Evolutionary conservation across 2,113 vertebrate species (phyloP).

Genomic region (Callaeas wilsoni): DNA sequence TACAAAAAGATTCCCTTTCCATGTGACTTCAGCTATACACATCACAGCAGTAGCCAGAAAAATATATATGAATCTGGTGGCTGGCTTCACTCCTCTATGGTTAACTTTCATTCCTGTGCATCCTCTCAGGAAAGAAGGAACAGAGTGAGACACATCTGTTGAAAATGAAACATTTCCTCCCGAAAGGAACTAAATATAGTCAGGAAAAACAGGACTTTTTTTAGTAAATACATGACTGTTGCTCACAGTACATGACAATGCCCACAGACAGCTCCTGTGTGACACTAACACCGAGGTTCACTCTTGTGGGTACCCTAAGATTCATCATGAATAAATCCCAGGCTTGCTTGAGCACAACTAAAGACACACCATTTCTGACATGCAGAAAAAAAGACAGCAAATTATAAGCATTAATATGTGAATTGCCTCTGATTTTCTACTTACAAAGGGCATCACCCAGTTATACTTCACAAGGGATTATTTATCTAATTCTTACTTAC

Average conservation of each 20-base stretch:
- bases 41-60: not conserved
- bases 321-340: slow-evolving; percentile 4
- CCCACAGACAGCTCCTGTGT: slow-evolving; percentile 13
- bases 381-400: not conserved
- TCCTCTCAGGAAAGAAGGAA: not conserved
- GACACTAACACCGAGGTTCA: slow-evolving; percentile 2
- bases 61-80: not conserved
- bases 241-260: not conserved
- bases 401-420: not conserved
- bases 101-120: not conserved
- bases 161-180: slow-evolving; percentile 34
- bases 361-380: not conserved
- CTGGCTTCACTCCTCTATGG: slow-evolving; percentile 1
- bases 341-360: not conserved
- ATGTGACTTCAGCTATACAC: not conserved
- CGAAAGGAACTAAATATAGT: not conserved
- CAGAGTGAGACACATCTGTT: slow-evolving; percentile 13
- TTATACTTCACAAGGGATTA: not conserved
- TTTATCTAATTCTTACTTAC: not conserved
- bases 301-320: not conserved
- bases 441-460: not conserved
- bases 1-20: not conserved
- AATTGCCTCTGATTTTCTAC: not conserved
- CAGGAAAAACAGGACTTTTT: not conserved
- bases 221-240: not conserved